Base-by-base conservation (phyloP, 2,797 vertebrate genomes). In the Steatocranus sp. region DNA sequence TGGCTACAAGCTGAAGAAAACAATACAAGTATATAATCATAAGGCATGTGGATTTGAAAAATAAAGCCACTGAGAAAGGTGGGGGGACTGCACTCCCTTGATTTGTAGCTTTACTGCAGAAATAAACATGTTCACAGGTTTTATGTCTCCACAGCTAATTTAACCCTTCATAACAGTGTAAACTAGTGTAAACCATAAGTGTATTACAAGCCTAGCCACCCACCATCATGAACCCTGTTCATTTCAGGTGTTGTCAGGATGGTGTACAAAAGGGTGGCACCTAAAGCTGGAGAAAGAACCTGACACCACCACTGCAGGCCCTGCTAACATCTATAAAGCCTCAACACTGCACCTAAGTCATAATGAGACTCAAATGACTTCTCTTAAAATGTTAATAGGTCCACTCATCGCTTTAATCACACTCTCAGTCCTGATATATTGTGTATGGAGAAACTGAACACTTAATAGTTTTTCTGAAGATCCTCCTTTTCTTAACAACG, bases 11-110 rank as follows among this genome's bases (percentile, higher is more conserved):
- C 14, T 70, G 63, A 70, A 70, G 38, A 27, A 2, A 66, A 66
- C 11, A 66, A 4, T 36, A 38, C 7, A 0, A 66, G 58, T 23
- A 0, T 34, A 63, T 38, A 0, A 68, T 43, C 14, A 27, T 7
- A 25, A 68, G 0, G 10, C 38, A 11, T 10, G 10, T 17, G 14
- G 7, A 17, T 10, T 27, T 18, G 38, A 70, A 43, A 70, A 68
- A 17, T 43, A 70, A 18, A 1, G 8, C 36, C 36, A 11, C 3
- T 15, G 8, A 14, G 61, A 41, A 38, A 32, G 15, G 27, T 56
- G 54, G 54, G n/a, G n/a, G 11, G 6, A 20, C 34, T 17, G 41
- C 38, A 70, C 5, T 27, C 17, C 23, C 8, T 46, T 27, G 9
- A 3, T 27, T 5, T 25, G 6, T 3, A 46, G 4, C 66, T 46